A percentile compares a stretch with the other conserved stretches of the same genome.
Conservation (phyloP, 1,140 invertebrate species). For the Caenorhabditis latens region DNA sequence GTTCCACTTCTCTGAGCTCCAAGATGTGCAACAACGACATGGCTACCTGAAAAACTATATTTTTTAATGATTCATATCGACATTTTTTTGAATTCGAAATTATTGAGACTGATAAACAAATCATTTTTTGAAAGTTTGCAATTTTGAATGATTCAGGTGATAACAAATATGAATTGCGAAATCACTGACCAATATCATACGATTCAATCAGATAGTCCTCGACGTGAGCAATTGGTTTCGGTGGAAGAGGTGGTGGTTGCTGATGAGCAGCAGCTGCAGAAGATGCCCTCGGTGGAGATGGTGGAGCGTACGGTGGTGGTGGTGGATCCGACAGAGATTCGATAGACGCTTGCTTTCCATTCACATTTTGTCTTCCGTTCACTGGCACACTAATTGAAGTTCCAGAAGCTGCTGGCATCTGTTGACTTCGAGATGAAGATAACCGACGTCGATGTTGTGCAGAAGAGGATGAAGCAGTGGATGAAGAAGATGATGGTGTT, state of each 20-base stretch:
- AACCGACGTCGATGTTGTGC: conserved; percentile 31
- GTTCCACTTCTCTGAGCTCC: conserved; percentile 61
- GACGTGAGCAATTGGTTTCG: conserved; percentile 12
- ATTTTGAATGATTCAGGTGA: not conserved
- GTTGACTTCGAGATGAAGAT: conserved; percentile 18
- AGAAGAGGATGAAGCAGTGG: conserved; percentile 5
- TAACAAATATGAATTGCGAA: conserved; percentile 8
- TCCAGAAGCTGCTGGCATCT: conserved; percentile 17
- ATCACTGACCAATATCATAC: conserved; percentile 51
- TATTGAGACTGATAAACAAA: not conserved
- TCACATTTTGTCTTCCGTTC: not conserved
- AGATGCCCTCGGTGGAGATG: conserved; percentile 17
- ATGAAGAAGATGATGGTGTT: conserved; percentile 24
- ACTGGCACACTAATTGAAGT: conserved; percentile 27
- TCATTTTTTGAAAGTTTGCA: not conserved
- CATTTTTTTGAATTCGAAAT: not conserved
- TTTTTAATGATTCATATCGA: not conserved
- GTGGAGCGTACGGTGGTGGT: conserved; percentile 13
- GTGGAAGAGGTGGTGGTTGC: conserved; percentile 57
- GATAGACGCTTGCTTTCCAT: conserved; percentile 38
- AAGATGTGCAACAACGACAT: conserved; percentile 63
- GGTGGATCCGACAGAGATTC: conserved; percentile 53
- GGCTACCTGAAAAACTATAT: conserved; percentile 59
- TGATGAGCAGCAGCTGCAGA: conserved; percentile 37
- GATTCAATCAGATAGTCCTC: conserved; percentile 62